phyloP scores from a whole-genome alignment of 1,140 invertebrate genomes.

The Teleopsis dalmanni region DNA sequence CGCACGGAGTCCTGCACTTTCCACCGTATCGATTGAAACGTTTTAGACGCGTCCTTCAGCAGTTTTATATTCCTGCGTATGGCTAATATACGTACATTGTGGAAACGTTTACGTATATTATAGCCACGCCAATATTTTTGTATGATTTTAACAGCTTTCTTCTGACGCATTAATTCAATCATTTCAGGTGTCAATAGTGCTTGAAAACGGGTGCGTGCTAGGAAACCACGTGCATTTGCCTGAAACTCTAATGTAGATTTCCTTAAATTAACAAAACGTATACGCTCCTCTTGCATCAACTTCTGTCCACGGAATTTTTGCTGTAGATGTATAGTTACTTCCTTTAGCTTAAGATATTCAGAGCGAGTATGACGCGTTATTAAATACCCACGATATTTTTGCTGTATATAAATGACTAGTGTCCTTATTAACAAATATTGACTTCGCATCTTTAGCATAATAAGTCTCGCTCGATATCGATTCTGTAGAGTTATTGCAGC shows the following conservation, averaged over 20 bases:
- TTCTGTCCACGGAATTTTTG: conserved; percentile 45
- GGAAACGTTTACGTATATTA: conserved; percentile 40
- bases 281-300: conserved; percentile 26
- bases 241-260: conserved; percentile 43
- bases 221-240: conserved; percentile 45
- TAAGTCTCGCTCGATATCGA: conserved; percentile 45
- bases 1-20: conserved; percentile 29
- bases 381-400: conserved; percentile 40
- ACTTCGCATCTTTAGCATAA: conserved; percentile 22
- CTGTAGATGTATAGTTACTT: conserved; percentile 44
- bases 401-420: conserved; percentile 36
- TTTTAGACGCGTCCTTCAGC: conserved; percentile 44
- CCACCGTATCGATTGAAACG: conserved; percentile 42
- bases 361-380: conserved; percentile 28
- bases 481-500: conserved; percentile 47
- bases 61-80: conserved; percentile 46
- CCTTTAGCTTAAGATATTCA: conserved; percentile 33
- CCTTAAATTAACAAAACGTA: conserved; percentile 17
- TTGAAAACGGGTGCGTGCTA: conserved; percentile 46
- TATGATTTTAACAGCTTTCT: conserved; percentile 54
- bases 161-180: conserved; percentile 41
- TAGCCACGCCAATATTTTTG: conserved; percentile 61
- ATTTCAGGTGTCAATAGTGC: conserved; percentile 45
- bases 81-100: conserved; percentile 35
- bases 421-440: conserved; percentile 34